Base-by-base conservation (phyloP, 2,888 invertebrate genomes). In the Amblyjoppa fuscipennis region DNA sequence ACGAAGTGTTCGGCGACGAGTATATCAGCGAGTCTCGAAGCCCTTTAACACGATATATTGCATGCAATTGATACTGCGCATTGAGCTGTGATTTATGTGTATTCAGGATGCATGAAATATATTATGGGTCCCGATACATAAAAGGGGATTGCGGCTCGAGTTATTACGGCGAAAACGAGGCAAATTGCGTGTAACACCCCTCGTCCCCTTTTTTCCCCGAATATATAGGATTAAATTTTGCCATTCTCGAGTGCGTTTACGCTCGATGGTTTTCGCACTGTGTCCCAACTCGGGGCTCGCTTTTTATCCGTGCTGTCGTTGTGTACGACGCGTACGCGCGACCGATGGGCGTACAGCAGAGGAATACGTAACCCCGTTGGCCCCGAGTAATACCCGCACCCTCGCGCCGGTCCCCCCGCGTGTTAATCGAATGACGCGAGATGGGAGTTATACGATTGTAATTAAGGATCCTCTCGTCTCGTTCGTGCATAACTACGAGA, bases 141-240 rank as follows among this genome's bases (percentile, higher is more conserved):
- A 34, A 31, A 49, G 16, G 34, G 28, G 64, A 49, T 59, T 53
- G 89, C 85, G 88, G 81, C 84, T 81, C 85, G 78, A 90, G 90
- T 92, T 90, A 91, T 93, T 91, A 91, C 89, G 88, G 86, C 87
- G 90, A 91, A 49, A 92, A 90, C 89, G 92, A 85, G 90, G 85
- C 92, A 93, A 93, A 93, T 93, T 93, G 93, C 90, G 92, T 92
- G 93, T 92, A 91, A 93, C 91, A 91, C 90, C 91, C 90, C 78
- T 83, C 81, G 81, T 70, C 51, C 64, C 74, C 82, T 76, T 77
- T 79, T 56, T 59, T 77, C 69, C 38, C 66, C 66, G 70, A 85
- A 64, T 34, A 84, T 84, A 81, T 80, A 49, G 79, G 78, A 88
- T 88, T 80, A 77, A 87, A 87, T 87, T 88, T 83, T 45, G 83